Conservation (phyloP, 2,888 invertebrate species). For the Shargacucullia verbasci region DNA sequence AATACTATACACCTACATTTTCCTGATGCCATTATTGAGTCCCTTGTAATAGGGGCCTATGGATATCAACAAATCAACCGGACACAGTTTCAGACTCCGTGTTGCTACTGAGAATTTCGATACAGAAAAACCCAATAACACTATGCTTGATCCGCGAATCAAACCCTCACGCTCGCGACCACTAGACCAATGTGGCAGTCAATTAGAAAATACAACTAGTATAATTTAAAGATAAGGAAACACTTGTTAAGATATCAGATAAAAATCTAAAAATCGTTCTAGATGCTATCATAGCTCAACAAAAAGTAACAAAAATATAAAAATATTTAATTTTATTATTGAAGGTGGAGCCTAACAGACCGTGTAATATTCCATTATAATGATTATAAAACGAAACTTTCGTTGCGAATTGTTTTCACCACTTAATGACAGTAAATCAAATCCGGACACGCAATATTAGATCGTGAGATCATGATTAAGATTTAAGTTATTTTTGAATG, state of each 20-base stretch:
- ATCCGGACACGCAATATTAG: slow-evolving; percentile 47
- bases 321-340: slow-evolving; percentile 28
- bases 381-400: slow-evolving; percentile 56
- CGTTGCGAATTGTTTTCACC: slow-evolving; percentile 53
- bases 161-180: no score
- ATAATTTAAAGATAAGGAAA: no score
- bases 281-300: slow-evolving; percentile 1
- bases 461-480: slow-evolving; percentile 41
- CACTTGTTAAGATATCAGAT: slow-evolving; percentile 3
- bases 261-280: background rate
- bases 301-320: slow-evolving; percentile 22
- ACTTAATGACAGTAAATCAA: slow-evolving; percentile 32
- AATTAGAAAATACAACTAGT: no score
- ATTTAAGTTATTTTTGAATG: slow-evolving; percentile 23
- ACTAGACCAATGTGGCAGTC: no score
- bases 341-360: slow-evolving; percentile 41
- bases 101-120: no score
- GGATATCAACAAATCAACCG: no score
- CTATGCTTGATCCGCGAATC: no score
- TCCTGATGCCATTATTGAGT: no score
- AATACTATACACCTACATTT: no score
- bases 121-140: no score
- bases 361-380: slow-evolving; percentile 45
- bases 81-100: no score
- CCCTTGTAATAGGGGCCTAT: no score